phyloP scores from a whole-genome alignment of 1,140 invertebrate genomes.

The Leptinotarsa undecemlineata region DNA sequence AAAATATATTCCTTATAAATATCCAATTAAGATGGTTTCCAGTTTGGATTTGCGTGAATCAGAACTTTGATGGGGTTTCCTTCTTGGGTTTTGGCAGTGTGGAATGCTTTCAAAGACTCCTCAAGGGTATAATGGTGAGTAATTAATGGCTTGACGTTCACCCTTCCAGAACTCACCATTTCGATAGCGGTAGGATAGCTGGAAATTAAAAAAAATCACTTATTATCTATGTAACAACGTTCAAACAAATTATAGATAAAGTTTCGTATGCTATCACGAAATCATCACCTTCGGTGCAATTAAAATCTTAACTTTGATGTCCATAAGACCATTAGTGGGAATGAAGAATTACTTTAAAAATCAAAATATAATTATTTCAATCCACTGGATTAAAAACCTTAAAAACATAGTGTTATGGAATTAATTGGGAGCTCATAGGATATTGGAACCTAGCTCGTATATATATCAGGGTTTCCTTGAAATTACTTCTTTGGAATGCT shows the following conservation, averaged over 20 bases:
- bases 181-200: conserved; percentile 86
- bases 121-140: conserved; percentile 89
- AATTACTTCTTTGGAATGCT: no score
- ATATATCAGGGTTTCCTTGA: no score
- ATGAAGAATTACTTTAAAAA: no score
- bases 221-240: no score
- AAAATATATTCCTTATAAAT: neutral
- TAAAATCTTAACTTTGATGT: no score
- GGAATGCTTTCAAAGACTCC: conserved; percentile 84
- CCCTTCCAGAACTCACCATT: conserved; percentile 79
- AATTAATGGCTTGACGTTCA: conserved; percentile 86
- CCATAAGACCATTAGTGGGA: no score
- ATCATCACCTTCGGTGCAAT: no score
- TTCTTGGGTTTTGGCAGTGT: conserved; percentile 71
- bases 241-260: neutral
- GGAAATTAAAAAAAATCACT: conserved; percentile 38
- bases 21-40: conserved; percentile 42
- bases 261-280: neutral
- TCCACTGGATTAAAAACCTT: no score
- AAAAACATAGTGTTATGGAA: no score
- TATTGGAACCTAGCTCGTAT: no score
- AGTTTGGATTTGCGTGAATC: conserved; percentile 75
- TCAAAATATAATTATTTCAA: no score
- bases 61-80: conserved; percentile 88
- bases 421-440: no score